These are phyloP conservation scores for Aethes cnicana DNA, from an alignment of 2,888 invertebrate species.

Conservation along the genomic window DNA sequence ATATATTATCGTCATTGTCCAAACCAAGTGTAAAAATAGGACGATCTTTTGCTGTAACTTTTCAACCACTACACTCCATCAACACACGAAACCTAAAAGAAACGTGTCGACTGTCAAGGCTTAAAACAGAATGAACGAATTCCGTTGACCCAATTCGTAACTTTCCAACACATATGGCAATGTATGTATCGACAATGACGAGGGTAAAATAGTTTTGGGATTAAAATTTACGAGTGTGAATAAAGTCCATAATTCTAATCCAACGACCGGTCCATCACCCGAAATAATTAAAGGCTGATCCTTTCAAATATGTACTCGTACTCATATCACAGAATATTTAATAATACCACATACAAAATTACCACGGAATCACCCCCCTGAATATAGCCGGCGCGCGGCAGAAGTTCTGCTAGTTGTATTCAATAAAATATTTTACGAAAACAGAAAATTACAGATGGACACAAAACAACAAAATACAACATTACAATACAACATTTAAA, in stretches of 20 bases:
- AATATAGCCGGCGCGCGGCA: too few relatives aligned
- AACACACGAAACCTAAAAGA: background rate
- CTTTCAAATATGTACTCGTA: too few relatives aligned
- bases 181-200: conserved; percentile 3
- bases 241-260: conserved; percentile 3
- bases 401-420: too few relatives aligned
- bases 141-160: conserved; percentile 21
- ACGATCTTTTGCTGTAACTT: background rate
- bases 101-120: conserved; percentile 14
- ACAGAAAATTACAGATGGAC: too few relatives aligned
- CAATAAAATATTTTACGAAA: too few relatives aligned
- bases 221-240: conserved; percentile 7
- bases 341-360: too few relatives aligned
- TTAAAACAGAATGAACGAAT: conserved; percentile 15
- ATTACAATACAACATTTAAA: too few relatives aligned
- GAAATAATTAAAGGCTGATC: conserved; percentile 1
- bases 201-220: conserved; percentile 12
- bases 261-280: background rate
- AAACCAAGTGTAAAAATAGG: background rate
- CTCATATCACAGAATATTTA: too few relatives aligned
- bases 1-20: too few relatives aligned
- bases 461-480: too few relatives aligned
- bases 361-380: too few relatives aligned
- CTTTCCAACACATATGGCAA: conserved; percentile 6
- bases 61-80: background rate